Evolutionary conservation across 2,888 invertebrate genomes (phyloP), one percentile per base, ranked within the genome.

Genomic region (Busseola fusca): DNA sequence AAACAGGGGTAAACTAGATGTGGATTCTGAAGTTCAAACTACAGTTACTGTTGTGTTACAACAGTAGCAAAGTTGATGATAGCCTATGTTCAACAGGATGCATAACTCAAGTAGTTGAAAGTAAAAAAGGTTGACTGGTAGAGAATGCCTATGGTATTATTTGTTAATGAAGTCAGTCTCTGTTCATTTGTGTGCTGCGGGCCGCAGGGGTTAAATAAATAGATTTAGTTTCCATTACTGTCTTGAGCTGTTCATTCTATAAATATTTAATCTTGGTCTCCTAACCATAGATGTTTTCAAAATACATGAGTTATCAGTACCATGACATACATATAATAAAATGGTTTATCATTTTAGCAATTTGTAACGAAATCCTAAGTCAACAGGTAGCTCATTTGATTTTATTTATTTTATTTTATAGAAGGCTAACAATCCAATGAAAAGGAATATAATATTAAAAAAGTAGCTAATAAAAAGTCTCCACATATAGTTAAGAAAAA

Each of bases 371-470:
- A 21, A 3, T 0, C 25, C 21, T 25, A 54, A 48, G 16, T 78
- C 73, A 74, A 63, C 52, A 73, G 45, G 62, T 58, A 40, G 37
- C 27, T 40, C 14, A 40, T n/a, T n/a, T n/a, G n/a, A n/a, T n/a
- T n/a, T n/a, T n/a, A n/a, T n/a, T n/a, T n/a, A n/a, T n/a, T n/a
- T n/a, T n/a, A n/a, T n/a, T n/a, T n/a, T n/a, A n/a, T n/a, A n/a
- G n/a, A n/a, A n/a, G n/a, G n/a, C n/a, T n/a, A n/a, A n/a, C n/a
- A n/a, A n/a, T n/a, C n/a, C n/a, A n/a, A n/a, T n/a, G n/a, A n/a
- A n/a, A n/a, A n/a, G n/a, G n/a, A n/a, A n/a, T n/a, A n/a, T n/a
- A n/a, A n/a, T n/a, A n/a, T n/a, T n/a, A n/a, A n/a, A n/a, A n/a
- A n/a, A n/a, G n/a, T n/a, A n/a, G n/a, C n/a, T n/a, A n/a, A n/a